phyloP scores from a whole-genome alignment of 2,113 vertebrate species.

The Thermophis baileyi region DNA sequence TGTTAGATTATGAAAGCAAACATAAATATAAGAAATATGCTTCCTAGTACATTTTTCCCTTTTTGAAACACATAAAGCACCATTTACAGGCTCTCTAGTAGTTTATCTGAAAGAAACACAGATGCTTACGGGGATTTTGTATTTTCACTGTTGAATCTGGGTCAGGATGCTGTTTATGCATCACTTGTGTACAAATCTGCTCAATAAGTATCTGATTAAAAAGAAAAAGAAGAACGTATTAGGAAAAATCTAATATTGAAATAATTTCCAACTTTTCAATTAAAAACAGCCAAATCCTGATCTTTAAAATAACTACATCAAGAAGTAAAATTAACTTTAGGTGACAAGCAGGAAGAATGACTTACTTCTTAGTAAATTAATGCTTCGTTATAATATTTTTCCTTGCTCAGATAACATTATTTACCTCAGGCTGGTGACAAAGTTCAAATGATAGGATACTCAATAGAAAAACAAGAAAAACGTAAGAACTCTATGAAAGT shows the following conservation, averaged over 20 bases:
- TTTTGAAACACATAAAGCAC: neutral
- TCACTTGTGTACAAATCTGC: conserved; percentile 95
- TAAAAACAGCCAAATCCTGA: neutral
- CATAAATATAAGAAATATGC: neutral
- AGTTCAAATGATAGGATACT: neutral
- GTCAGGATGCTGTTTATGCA: conserved; percentile 97
- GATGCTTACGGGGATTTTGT: conserved; percentile 94
- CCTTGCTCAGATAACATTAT: neutral
- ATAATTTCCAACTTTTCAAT: neutral
- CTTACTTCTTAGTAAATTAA: neutral
- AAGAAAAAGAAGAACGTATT: conserved; percentile 39
- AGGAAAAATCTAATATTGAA: conserved; percentile 1
- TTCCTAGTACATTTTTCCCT: neutral
- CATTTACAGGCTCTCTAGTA: neutral
- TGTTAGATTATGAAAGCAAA: conserved; percentile 55
- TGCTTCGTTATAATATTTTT: neutral
- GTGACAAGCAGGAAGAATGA: neutral
- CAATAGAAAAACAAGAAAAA: neutral
- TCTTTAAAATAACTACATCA: neutral
- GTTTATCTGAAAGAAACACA: conserved; percentile 1
- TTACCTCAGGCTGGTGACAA: neutral
- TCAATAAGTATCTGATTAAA: conserved; percentile 88
- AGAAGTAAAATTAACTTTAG: neutral
- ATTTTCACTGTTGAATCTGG: conserved; percentile 96
- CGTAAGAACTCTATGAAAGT: neutral